Conservation (phyloP, 2,113 vertebrate species). For the Bothrops jararaca region DNA sequence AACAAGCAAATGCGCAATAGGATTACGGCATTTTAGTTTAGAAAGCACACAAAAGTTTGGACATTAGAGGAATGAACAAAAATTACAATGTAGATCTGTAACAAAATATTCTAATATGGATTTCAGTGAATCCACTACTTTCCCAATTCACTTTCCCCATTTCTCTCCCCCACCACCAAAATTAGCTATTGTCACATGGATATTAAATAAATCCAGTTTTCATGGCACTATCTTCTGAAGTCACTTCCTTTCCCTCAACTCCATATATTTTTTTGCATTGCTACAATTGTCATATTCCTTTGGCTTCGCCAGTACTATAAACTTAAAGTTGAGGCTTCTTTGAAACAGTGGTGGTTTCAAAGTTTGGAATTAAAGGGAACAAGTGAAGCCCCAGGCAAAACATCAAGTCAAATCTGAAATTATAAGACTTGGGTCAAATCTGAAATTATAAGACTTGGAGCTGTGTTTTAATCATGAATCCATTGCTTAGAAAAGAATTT, state of each 20-base stretch:
- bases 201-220: neutral
- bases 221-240: neutral
- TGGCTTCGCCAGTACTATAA: neutral
- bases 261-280: neutral
- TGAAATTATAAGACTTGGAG: neutral
- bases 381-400: neutral
- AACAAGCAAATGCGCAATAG: neutral
- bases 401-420: neutral
- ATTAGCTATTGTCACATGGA: neutral
- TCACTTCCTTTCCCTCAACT: neutral
- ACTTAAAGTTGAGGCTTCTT: neutral
- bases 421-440: neutral
- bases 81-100: neutral
- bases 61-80: neutral
- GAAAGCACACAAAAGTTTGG: neutral
- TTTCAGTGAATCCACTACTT: neutral
- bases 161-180: neutral
- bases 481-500: neutral
- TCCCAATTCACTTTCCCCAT: neutral
- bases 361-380: neutral
- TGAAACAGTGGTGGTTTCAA: neutral
- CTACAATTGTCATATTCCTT: neutral
- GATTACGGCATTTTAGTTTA: neutral
- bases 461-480: neutral
- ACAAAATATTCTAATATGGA: neutral